Conservation (phyloP, 2,888 invertebrate species). For the Nemurella pictetii region DNA sequence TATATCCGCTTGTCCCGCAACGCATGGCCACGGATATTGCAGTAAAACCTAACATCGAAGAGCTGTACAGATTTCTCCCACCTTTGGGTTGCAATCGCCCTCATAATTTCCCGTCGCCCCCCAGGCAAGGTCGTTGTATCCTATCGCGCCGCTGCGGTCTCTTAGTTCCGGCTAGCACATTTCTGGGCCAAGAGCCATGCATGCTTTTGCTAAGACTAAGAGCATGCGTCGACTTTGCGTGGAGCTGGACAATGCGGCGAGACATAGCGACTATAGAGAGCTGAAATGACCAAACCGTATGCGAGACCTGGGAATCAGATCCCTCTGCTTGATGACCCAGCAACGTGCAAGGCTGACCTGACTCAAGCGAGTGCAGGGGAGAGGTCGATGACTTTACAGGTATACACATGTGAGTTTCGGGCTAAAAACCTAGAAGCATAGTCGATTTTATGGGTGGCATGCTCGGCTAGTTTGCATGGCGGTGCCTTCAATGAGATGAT, state of each 20-base stretch:
- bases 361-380: slow-evolving; percentile 16
- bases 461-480: background rate
- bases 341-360: slow-evolving; percentile 22
- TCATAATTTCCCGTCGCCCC: slow-evolving; percentile 18
- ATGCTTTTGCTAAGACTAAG: background rate
- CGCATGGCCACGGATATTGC: too few species aligned
- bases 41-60: too few species aligned
- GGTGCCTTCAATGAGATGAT: background rate
- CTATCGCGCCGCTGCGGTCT: background rate
- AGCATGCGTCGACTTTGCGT: background rate
- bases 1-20: too few species aligned
- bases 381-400: slow-evolving; percentile 16
- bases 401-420: background rate
- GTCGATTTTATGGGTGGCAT: too few species aligned
- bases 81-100: background rate
- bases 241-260: background rate
- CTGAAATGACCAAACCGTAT: background rate
- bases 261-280: background rate
- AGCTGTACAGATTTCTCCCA: slow-evolving; percentile 14
- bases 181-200: slow-evolving; percentile 7
- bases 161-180: slow-evolving; percentile 25
- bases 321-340: background rate
- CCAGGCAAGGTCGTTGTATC: slow-evolving; percentile 24
- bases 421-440: too few species aligned
- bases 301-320: background rate